A percentile compares a stretch with the other conserved stretches of the same genome.
Conservation (phyloP, 2,888 invertebrate genomes). For the Sphaerophoria rueppellii region DNA sequence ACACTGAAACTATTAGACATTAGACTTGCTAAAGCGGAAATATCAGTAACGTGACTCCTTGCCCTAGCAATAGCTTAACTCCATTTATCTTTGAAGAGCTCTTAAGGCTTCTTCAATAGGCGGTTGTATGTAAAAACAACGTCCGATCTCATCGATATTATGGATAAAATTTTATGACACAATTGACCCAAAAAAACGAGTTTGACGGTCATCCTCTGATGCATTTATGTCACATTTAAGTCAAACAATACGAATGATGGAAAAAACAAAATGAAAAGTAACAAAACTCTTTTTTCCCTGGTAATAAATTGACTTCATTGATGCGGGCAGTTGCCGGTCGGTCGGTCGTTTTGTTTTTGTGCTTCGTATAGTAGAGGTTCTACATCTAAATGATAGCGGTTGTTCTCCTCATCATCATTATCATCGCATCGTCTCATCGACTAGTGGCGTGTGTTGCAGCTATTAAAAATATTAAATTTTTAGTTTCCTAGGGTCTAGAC, state of each 20-base stretch:
- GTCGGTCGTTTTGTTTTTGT: neutral
- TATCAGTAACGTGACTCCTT: slow-evolving; percentile 41
- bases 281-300: slow-evolving; percentile 1
- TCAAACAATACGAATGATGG: slow-evolving; percentile 22
- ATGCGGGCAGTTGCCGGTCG: slow-evolving; percentile 52
- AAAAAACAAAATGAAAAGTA: slow-evolving; percentile 10
- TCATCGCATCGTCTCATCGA: slow-evolving; percentile 45
- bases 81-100: neutral
- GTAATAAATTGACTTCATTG: slow-evolving; percentile 60
- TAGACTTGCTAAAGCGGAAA: slow-evolving; percentile 32
- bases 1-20: slow-evolving; percentile 34
- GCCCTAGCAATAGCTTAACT: slow-evolving; percentile 13
- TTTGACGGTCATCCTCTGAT: slow-evolving; percentile 49
- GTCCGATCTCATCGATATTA: neutral
- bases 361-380: neutral
- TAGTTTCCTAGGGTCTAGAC: slow-evolving; percentile 60
- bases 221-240: slow-evolving; percentile 54
- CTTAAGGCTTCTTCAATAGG: slow-evolving; percentile 4
- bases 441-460: slow-evolving; percentile 63
- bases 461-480: slow-evolving; percentile 64
- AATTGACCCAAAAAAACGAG: slow-evolving; percentile 64
- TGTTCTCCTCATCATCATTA: slow-evolving; percentile 45
- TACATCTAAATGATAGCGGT: slow-evolving; percentile 2
- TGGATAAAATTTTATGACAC: slow-evolving; percentile 60
- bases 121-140: neutral